A percentile compares a stretch with the other conserved stretches of the same genome.
Conservation (phyloP, 2,797 vertebrate species). For the Poecilia gillii region DNA sequence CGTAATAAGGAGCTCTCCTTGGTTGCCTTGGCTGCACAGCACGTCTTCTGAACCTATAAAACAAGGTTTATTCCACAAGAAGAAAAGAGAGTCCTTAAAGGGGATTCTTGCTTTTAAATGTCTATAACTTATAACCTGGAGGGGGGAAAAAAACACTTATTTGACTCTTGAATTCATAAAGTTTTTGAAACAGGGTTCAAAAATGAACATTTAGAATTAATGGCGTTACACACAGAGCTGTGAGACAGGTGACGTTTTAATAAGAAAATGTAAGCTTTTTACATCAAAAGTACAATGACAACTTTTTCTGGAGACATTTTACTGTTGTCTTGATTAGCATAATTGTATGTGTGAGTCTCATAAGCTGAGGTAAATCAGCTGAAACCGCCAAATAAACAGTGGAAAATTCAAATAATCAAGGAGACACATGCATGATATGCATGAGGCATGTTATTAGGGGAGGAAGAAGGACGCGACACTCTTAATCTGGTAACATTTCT, state of each 20-base stretch:
- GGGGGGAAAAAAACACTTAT: background rate
- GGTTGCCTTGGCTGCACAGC: conserved; percentile 83
- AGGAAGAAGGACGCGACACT: conserved; percentile 8
- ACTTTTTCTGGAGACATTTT: conserved; percentile 28
- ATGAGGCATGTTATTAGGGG: conserved; percentile 44
- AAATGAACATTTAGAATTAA: conserved; percentile 10
- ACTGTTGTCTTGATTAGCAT: conserved; percentile 25
- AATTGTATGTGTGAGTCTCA: conserved; percentile 41
- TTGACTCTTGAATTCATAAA: conserved; percentile 25
- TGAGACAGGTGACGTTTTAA: conserved; percentile 14
- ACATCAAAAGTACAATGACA: background rate
- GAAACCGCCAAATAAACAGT: conserved; percentile 60
- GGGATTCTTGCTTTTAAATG: conserved; percentile 41
- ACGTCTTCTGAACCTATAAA: conserved; percentile 84
- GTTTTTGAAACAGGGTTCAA: conserved; percentile 4
- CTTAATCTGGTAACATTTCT: conserved; percentile 57
- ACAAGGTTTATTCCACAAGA: conserved; percentile 53
- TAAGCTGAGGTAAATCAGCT: conserved; percentile 39
- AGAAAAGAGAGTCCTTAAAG: conserved; percentile 9
- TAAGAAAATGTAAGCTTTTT: background rate
- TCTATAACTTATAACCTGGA: conserved; percentile 7
- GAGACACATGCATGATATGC: conserved; percentile 46
- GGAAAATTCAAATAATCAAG: conserved; percentile 61
- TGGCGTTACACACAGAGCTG: conserved; percentile 7
- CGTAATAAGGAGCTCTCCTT: conserved; percentile 87